These are phyloP conservation scores for Galeopterus variegatus DNA, from an alignment of 2,113 vertebrate species.

Conservation along the genomic window DNA sequence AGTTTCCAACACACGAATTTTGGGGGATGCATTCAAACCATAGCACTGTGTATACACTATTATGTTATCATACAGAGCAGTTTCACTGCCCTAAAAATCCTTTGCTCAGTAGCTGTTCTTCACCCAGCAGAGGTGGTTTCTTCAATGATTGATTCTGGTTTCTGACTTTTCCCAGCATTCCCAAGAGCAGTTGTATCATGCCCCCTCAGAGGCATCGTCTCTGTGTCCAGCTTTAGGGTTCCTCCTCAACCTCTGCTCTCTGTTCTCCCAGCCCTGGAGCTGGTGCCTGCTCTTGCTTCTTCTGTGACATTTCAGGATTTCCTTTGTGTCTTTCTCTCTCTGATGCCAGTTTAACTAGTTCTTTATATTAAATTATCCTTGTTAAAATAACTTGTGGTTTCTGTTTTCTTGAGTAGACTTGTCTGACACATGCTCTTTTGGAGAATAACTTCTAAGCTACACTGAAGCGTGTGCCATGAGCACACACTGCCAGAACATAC, in stretches of 20 bases:
- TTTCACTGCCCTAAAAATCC: neutral
- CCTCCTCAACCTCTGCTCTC: neutral
- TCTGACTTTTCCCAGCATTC: neutral
- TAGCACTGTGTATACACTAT: neutral
- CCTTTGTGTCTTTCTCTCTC: neutral
- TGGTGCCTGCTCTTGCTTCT: neutral
- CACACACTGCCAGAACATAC: neutral
- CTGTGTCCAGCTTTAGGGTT: neutral
- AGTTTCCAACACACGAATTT: neutral
- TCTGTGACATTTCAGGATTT: neutral
- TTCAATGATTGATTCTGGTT: neutral
- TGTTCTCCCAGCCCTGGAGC: neutral
- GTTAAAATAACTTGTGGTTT: slow-evolving; percentile 13
- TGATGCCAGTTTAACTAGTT: neutral
- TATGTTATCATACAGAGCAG: neutral
- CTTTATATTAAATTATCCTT: neutral
- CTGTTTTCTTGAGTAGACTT: neutral
- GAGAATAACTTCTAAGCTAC: neutral
- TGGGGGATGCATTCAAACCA: neutral
- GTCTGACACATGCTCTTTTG: neutral
- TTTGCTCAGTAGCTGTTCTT: neutral
- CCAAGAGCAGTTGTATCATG: neutral
- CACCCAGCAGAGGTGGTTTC: neutral
- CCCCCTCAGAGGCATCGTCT: neutral
- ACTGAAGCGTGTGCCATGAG: neutral